Conservation (phyloP, 1,140 invertebrate species). For the Olivierus martensii region DNA sequence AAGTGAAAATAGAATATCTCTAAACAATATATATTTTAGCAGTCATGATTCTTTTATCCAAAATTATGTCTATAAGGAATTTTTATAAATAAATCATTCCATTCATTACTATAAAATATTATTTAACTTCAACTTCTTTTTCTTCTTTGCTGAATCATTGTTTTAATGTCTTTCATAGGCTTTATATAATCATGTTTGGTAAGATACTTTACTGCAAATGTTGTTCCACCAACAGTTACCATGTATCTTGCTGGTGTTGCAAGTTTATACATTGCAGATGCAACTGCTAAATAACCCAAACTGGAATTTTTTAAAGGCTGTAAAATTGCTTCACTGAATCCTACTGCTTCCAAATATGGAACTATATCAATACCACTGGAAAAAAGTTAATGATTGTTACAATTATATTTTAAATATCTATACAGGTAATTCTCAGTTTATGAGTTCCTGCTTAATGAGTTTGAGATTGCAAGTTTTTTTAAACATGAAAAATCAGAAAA, state of each 20-base stretch:
- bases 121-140: conserved; percentile 1
- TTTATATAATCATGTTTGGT: conserved; percentile 50
- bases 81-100: too few relatives aligned
- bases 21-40: too few relatives aligned
- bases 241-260: conserved; percentile 78
- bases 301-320: conserved; percentile 54
- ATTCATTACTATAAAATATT: too few relatives aligned
- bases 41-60: too few relatives aligned
- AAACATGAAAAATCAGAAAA: too few relatives aligned
- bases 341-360: conserved; percentile 52
- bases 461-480: too few relatives aligned
- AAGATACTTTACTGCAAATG: conserved; percentile 50
- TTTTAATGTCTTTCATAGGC: conserved; percentile 34
- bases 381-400: conserved; percentile 25
- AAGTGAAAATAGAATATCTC: too few relatives aligned
- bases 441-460: too few relatives aligned
- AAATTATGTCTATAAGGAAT: too few relatives aligned
- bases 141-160: conserved; percentile 14
- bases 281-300: conserved; percentile 72
- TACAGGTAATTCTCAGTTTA: too few relatives aligned
- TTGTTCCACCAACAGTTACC: conserved; percentile 67
- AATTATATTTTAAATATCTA: too few relatives aligned
- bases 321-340: conserved; percentile 58
- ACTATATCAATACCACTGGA: conserved; percentile 77
- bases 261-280: conserved; percentile 83